These are phyloP conservation scores for Cetonia aurata DNA, from an alignment of 2,888 invertebrate species.

Conservation along the genomic window DNA sequence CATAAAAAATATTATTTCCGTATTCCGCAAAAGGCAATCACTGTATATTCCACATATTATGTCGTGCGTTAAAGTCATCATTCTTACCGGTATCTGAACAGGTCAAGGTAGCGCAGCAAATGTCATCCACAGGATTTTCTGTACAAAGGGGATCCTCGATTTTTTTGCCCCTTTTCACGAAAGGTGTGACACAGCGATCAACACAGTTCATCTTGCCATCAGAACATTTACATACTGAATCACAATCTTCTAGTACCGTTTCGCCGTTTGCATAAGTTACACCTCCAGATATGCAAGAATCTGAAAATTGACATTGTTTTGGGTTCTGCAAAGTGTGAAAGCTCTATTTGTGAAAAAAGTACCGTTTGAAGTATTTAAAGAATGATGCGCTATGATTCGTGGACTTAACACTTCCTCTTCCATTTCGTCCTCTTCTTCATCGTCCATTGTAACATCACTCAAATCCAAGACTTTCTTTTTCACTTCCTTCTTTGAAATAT, in stretches of 20 bases:
- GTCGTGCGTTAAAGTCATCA: background rate
- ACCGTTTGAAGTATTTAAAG: background rate
- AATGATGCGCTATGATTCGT: background rate
- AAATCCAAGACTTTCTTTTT: constrained; percentile 69
- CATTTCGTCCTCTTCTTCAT: constrained; percentile 69
- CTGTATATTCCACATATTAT: background rate
- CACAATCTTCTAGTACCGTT: constrained; percentile 79
- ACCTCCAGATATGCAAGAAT: constrained; percentile 64
- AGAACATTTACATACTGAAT: constrained; percentile 81
- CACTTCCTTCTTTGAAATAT: constrained; percentile 48
- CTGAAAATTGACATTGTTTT: constrained; percentile 47
- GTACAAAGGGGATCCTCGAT: constrained; percentile 79
- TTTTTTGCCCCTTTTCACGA: constrained; percentile 76
- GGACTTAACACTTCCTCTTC: constrained; percentile 33
- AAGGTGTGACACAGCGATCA: constrained; percentile 76
- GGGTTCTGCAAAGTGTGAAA: constrained; percentile 2
- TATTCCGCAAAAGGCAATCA: background rate
- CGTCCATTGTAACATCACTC: constrained; percentile 84
- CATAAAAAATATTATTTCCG: constrained; percentile 23
- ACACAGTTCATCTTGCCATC: constrained; percentile 81
- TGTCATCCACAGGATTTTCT: constrained; percentile 77
- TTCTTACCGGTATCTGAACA: constrained; percentile 74
- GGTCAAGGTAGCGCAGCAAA: constrained; percentile 78
- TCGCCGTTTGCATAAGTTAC: constrained; percentile 74
- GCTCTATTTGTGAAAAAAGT: background rate